phyloP scores from a whole-genome alignment of 2,888 invertebrate genomes.

The Orthonychiurus folsomi region DNA sequence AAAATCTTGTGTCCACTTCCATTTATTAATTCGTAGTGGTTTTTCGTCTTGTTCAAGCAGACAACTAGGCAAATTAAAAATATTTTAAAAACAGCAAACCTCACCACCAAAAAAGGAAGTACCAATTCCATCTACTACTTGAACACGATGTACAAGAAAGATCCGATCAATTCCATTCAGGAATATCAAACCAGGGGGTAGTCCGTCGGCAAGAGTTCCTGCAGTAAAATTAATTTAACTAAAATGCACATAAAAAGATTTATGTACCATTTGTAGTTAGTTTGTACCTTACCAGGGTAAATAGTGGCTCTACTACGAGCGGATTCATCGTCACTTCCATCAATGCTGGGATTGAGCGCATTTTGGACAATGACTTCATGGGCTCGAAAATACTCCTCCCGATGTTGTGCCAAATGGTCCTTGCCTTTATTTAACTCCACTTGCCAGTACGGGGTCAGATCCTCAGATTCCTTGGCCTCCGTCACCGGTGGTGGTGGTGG shows the following conservation, averaged over 20 bases:
- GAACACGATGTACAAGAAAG: background rate
- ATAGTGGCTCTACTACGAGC: background rate
- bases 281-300: background rate
- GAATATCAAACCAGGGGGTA: background rate
- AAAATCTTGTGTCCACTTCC: background rate
- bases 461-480: too few relatives aligned
- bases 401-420: background rate
- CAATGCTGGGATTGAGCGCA: background rate
- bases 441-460: background rate
- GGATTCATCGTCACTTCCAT: background rate
- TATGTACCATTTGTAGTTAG: too few relatives aligned
- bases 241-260: too few relatives aligned
- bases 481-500: too few relatives aligned
- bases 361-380: background rate
- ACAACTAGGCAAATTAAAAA: background rate
- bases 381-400: background rate
- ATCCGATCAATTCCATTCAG: background rate
- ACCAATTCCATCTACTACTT: background rate
- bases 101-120: too few relatives aligned
- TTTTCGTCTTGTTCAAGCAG: background rate
- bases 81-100: background rate
- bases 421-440: background rate
- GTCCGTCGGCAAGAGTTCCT: background rate
- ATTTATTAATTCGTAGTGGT: background rate
- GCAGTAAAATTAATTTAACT: too few relatives aligned